Percentiles rank a stretch among this genome's conserved stretches.
phyloP scores from a whole-genome alignment of 2,113 vertebrate species.

The Rhinichthys klamathensis region DNA sequence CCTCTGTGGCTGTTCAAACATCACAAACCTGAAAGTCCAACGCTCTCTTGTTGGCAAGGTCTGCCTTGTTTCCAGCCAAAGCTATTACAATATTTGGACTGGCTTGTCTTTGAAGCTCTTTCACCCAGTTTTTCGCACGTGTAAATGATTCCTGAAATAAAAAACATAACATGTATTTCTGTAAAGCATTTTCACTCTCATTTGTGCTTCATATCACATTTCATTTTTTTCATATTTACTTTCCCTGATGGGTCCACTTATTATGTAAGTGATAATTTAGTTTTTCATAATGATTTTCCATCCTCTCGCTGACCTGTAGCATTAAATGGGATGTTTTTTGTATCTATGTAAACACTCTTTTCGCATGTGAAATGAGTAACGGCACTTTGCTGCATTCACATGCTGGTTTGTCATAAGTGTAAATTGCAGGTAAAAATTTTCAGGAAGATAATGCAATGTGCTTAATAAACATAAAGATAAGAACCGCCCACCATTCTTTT shows the following conservation, averaged over 20 bases:
- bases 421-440: no score
- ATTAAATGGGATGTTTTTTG: background rate
- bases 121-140: slow-evolving; percentile 99
- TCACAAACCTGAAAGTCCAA: slow-evolving; percentile 95
- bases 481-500: no score
- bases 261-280: background rate
- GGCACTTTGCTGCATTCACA: background rate
- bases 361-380: background rate
- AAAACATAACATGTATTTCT: background rate
- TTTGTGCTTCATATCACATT: background rate
- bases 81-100: slow-evolving; percentile 99
- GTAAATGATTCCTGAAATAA: slow-evolving; percentile 94
- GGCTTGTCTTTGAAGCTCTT: slow-evolving; percentile 99
- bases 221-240: background rate
- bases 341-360: background rate
- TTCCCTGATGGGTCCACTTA: background rate
- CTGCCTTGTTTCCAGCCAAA: slow-evolving; percentile 98
- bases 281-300: background rate
- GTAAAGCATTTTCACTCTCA: background rate
- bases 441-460: no score
- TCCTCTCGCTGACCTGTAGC: background rate
- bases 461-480: no score
- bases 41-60: slow-evolving; percentile 95
- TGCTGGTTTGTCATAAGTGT: no score
- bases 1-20: background rate